Evolutionary conservation across 53 echinoderm and acorn worm genomes (phyloP), one percentile per base, ranked within the genome.

Genomic region (Astropecten irregularis): DNA sequence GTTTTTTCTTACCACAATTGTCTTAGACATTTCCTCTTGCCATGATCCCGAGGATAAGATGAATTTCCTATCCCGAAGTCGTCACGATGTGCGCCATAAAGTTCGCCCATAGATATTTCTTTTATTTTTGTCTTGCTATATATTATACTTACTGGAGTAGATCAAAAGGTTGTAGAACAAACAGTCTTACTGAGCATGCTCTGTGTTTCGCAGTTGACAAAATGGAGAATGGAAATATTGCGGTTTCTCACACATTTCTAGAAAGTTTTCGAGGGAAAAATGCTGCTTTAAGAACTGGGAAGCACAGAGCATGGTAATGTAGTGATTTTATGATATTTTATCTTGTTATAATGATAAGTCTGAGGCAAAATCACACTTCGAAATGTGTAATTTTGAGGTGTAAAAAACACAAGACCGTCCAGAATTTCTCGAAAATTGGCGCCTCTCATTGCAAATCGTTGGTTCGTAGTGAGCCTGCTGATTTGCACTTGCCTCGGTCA

Each of bases 171-270:
- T 31, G 61, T 62, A 29, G 61, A 79, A 79, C 79, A 79, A 79
- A 79, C 79, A 79, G 15, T 48, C 56, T 31, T 79, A 61, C 62
- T 79, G 79, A 79, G 79, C 79, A 79, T 79, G 79, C 79, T 79
- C 79, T 79, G 79, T 79, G 61, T 16, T 54, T 61, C 32, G 16
- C 62, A 29, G 29, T 3, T n/a, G 16, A 29, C 20, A 79, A 79
- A 79, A 79, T 79, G 79, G 79, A 79, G 61, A 49, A 61, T 22
- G 44, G 61, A 11, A 42, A 60, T 9, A 16, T 62, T 62, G 79
- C 79, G 62, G 79, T 32, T 79, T 79, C 61, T 4, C 61, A 32
- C 47, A 26, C 18, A 26, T 60, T 62, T 19, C 2, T 4, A 47
- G 79, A 60, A 9, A 62, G 61, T 79, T 79, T 30, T 62, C 22